Evolutionary conservation across 2,888 invertebrate genomes (phyloP).

Genomic region (Erebia epiphron): DNA sequence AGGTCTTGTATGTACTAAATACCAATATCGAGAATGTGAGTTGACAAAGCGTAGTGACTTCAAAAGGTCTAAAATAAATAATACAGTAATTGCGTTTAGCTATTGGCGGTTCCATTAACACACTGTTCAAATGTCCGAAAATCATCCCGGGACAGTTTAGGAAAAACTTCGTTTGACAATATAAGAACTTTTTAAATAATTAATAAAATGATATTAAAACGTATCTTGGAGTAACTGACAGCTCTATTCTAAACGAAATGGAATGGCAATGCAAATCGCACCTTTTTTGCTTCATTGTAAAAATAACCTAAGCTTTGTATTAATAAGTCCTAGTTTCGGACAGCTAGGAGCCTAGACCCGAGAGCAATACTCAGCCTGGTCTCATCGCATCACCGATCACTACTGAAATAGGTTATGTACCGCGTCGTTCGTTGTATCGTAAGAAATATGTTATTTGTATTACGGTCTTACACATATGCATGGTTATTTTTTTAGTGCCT

Average conservation of each 20-base stretch:
- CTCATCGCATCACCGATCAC: constrained; percentile 31
- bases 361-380: constrained; percentile 19
- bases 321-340: constrained; percentile 21
- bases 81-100: background rate
- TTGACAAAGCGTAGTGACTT: background rate
- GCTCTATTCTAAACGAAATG: background rate
- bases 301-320: constrained; percentile 17
- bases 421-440: constrained; percentile 67
- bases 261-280: constrained; percentile 14
- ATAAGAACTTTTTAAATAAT: too few relatives aligned
- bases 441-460: constrained; percentile 78
- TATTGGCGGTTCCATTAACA: too few relatives aligned
- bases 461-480: constrained; percentile 79
- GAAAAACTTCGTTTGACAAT: too few relatives aligned
- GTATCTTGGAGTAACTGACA: constrained; percentile 13
- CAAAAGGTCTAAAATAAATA: background rate
- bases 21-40: background rate
- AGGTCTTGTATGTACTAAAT: background rate
- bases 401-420: constrained; percentile 40
- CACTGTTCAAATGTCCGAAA: too few relatives aligned
- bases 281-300: constrained; percentile 20
- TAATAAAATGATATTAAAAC: too few relatives aligned
- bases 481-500: constrained; percentile 83
- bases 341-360: constrained; percentile 13
- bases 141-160: too few relatives aligned